Conservation (phyloP, 2,888 invertebrate genomes). For the Nomada fabriciana region DNA sequence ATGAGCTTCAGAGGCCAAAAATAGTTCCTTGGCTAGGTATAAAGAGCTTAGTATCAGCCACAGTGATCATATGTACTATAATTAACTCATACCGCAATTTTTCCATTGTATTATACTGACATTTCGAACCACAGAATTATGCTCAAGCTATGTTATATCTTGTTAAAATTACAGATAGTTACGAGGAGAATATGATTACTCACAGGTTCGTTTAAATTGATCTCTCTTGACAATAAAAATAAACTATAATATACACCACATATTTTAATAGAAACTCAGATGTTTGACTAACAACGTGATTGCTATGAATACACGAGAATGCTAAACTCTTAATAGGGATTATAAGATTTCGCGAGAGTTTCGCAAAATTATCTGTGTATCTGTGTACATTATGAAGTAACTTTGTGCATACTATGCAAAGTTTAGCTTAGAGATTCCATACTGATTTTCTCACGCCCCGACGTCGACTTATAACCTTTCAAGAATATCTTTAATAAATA, state of each 20-base stretch:
- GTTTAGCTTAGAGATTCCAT: not conserved
- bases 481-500: not conserved
- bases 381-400: not conserved
- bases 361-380: constrained; percentile 2
- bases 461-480: not conserved
- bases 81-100: constrained; percentile 12
- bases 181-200: too few species aligned
- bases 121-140: not conserved
- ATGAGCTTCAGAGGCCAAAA: constrained; percentile 45
- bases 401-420: constrained; percentile 11
- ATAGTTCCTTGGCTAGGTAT: constrained; percentile 26
- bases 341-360: not conserved
- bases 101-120: not conserved
- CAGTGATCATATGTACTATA: not conserved
- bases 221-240: too few species aligned
- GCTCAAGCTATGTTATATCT: too few species aligned
- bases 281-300: not conserved
- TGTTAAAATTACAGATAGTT: too few species aligned
- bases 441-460: not conserved
- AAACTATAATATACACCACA: too few species aligned
- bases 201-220: too few species aligned
- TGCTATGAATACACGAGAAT: not conserved
- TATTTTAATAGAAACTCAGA: too few species aligned
- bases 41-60: constrained; percentile 9
- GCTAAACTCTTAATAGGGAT: constrained; percentile 12